Base-by-base conservation (phyloP, 30 jellyfish, hydroid and myxozoan species). In the Cassiopea andromeda region DNA sequence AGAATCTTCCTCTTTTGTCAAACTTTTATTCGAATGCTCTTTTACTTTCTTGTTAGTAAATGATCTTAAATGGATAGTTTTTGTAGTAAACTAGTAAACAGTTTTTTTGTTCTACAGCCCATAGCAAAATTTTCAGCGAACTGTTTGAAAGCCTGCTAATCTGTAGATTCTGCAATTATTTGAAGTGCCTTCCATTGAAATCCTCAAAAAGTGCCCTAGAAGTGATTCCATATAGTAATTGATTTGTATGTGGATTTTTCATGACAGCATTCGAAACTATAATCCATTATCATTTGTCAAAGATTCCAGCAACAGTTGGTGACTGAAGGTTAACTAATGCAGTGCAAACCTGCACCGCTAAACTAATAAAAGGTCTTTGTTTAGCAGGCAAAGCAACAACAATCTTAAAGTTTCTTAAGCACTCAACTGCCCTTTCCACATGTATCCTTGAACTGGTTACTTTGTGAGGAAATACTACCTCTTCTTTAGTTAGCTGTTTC, bases 251-350 rank as follows among this genome's bases (percentile, higher is more conserved):
- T 27, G 38, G 38, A 27, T 27, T 27, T 27, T 27, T 27, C 38
- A 27, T 27, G 38, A 27, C 38, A 27, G 38, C 38, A 27, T 27
- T 27, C 38, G 38, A 27, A 27, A 27, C 38, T 27, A 27, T 27
- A 27, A 27, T 27, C 38, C 38, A 27, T 27, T 27, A 27, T 27
- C 38, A 27, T 27, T 27, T 27, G 38, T 27, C 38, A 27, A 27
- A 27, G 38, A 27, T 27, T 27, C 38, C 38, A 27, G 38, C 38
- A 27, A 27, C 38, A 27, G 27, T 19, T 75, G 84, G 84, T 46
- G 84, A 44, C 27, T 75, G 84, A 7, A 75, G 67, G 17, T 75
- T 75, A n/a, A 75, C 84, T n/a, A 75, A 75, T 44, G 84, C 67
- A 4, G 84, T 7, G n/a, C 84, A 75, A 7, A 75, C 84, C 27